Evolutionary conservation across 2,888 invertebrate species (phyloP).

Genomic region (Drosophila anomelani): DNA sequence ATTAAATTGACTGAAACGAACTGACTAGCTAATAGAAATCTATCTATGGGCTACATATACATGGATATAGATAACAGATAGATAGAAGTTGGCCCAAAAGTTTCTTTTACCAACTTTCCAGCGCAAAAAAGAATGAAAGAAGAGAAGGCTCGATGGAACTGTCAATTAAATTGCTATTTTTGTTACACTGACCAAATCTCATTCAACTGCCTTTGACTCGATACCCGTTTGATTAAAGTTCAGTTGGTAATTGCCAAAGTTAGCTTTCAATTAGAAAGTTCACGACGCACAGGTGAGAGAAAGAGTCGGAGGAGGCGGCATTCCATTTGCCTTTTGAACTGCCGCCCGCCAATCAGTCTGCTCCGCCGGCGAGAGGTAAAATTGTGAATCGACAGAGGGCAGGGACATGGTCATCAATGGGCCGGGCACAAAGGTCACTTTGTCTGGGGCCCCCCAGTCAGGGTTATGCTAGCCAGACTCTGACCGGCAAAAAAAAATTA

Average conservation of each 20-base stretch:
- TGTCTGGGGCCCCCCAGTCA: conserved; percentile 55
- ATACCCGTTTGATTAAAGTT: conserved; percentile 70
- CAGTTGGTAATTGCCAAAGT: conserved; percentile 77
- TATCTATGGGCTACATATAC: conserved; percentile 47
- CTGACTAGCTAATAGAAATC: conserved; percentile 56
- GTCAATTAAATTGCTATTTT: conserved; percentile 74
- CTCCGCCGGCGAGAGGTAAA: conserved; percentile 38
- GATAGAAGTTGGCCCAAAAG: conserved; percentile 42
- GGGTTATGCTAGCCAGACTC: conserved; percentile 51
- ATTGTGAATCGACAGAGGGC: conserved; percentile 42
- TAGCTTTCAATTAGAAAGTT: conserved; percentile 81
- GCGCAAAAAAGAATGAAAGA: conserved; percentile 35
- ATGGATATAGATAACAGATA: conserved; percentile 44
- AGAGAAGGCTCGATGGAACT: conserved; percentile 75
- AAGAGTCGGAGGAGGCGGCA: conserved; percentile 39
- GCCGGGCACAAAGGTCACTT: conserved; percentile 70
- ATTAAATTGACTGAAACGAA: conserved; percentile 78
- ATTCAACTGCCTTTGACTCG: conserved; percentile 28
- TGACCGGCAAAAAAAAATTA: conserved; percentile 25
- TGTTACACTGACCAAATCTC: conserved; percentile 52
- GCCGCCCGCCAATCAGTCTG: conserved; percentile 55
- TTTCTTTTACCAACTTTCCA: conserved; percentile 46
- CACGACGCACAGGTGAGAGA: conserved; percentile 50
- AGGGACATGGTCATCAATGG: conserved; percentile 48
- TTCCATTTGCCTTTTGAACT: conserved; percentile 69